phyloP scores from a whole-genome alignment of 2,113 vertebrate genomes.

The Zosterops borbonicus region DNA sequence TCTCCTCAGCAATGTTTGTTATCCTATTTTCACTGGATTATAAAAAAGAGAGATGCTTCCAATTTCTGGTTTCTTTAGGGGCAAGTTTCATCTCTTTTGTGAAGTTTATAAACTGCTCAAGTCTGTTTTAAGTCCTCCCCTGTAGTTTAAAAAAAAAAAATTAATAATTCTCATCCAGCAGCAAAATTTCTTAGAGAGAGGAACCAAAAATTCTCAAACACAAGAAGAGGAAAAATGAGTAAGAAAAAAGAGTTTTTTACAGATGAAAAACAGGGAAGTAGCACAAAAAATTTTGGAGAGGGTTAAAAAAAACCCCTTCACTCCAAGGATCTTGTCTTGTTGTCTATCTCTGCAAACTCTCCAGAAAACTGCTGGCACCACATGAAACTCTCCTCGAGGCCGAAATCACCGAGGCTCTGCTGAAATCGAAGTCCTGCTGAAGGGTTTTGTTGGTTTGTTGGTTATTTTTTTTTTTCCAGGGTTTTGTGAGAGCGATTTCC shows the following conservation, averaged over 20 bases:
- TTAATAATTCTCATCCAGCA: neutral
- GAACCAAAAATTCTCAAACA: neutral
- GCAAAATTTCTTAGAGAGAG: neutral
- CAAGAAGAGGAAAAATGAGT: accelerated
- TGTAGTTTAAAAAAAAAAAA: neutral
- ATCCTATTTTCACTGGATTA: neutral
- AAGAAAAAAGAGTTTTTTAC: neutral
- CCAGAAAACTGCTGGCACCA: neutral
- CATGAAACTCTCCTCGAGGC: neutral
- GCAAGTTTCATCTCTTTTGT: neutral
- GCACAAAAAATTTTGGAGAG: neutral
- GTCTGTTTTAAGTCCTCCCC: neutral
- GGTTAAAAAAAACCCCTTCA: neutral
- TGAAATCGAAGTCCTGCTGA: neutral
- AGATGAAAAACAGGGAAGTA: neutral
- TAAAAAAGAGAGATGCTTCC: neutral
- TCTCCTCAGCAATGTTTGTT: neutral
- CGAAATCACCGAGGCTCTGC: neutral
- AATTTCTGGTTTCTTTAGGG: neutral
- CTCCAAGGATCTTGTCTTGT: neutral
- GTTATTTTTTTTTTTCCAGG: constrained; percentile 30
- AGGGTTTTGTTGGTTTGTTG: neutral
- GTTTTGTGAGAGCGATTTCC: constrained; percentile 51
- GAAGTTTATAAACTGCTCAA: neutral
- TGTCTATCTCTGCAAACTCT: neutral